Percentiles rank a stretch among this genome's conserved stretches.
These are phyloP conservation scores for Stomatorhinus walkeri DNA, from an alignment of 2,797 vertebrate genomes.

Conservation along the genomic window DNA sequence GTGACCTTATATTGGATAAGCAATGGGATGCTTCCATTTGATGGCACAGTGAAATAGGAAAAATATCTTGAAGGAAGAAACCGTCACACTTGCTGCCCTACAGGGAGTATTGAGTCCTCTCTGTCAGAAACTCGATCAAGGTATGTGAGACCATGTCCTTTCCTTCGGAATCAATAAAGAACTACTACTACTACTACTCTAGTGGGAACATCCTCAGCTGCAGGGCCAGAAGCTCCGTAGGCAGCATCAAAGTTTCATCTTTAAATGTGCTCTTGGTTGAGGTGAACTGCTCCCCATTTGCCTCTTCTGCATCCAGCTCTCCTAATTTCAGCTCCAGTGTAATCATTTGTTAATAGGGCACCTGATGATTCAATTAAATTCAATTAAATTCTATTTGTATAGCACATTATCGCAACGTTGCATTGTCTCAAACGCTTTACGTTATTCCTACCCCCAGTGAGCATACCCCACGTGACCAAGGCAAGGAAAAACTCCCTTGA, in stretches of 20 bases:
- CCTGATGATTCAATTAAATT: not conserved
- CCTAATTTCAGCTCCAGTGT: not conserved
- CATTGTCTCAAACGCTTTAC: not conserved
- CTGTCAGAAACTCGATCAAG: not conserved
- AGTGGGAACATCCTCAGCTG: not conserved
- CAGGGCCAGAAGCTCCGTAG: not conserved
- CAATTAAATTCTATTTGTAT: not conserved
- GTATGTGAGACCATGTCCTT: not conserved
- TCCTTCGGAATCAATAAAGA: not conserved
- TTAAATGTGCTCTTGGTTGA: not conserved
- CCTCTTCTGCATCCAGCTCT: not conserved
- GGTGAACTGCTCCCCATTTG: not conserved
- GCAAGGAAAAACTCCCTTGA: not conserved
- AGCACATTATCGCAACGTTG: not conserved
- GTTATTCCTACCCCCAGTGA: not conserved
- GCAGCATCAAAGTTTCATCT: not conserved
- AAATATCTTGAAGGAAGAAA: not conserved
- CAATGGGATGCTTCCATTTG: not conserved
- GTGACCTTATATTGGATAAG: not conserved
- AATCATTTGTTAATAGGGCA: not conserved
- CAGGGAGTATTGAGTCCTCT: not conserved
- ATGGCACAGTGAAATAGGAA: not conserved
- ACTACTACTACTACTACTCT: not conserved
- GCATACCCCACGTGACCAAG: not conserved
- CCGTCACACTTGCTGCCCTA: not conserved